phyloP scores from a whole-genome alignment of 2,113 vertebrate species.

The Carollia perspicillata region DNA sequence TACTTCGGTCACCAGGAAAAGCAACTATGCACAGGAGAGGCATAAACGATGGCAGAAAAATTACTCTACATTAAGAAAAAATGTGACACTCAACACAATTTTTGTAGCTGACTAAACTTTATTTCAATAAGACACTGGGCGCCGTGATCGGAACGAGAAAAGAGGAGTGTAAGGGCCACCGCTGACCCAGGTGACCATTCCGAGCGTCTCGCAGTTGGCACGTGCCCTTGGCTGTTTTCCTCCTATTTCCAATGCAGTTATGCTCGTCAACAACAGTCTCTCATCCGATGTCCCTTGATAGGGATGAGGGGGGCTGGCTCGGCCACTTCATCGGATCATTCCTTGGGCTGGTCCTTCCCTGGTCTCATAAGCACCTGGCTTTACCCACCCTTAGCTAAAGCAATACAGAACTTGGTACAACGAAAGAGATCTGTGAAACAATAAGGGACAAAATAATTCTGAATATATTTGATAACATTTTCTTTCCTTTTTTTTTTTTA shows the following conservation, averaged over 20 bases:
- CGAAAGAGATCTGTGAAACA: neutral
- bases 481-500: neutral
- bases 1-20: neutral
- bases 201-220: accelerated
- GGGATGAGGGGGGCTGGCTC: neutral
- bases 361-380: neutral
- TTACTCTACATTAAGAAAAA: neutral
- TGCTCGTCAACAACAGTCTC: neutral
- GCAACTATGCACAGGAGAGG: neutral
- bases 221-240: too few relatives aligned
- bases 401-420: neutral
- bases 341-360: too few relatives aligned
- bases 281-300: neutral
- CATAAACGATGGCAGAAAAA: neutral
- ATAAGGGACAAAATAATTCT: neutral
- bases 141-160: neutral
- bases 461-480: neutral
- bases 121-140: neutral
- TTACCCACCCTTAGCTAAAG: neutral
- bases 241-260: neutral
- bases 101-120: neutral
- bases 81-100: neutral
- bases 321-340: accelerated
- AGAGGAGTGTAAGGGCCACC: accelerated
- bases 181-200: accelerated